These are phyloP conservation scores for Cyphomyrus discorhynchus DNA, from an alignment of 2,113 vertebrate species.

Conservation along the genomic window DNA sequence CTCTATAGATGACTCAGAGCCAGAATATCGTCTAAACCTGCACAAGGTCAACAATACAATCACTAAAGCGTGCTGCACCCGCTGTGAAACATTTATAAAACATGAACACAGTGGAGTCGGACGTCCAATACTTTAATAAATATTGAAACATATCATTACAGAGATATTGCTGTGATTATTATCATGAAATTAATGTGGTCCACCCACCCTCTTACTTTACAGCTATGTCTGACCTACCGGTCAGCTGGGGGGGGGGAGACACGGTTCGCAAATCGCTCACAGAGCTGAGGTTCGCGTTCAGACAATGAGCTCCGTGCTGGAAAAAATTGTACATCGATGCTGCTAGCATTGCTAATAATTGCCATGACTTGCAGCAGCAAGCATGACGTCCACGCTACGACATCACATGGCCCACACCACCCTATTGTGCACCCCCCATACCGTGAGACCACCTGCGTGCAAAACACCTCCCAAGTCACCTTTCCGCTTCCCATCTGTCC, in stretches of 20 bases:
- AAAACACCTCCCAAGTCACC: constrained; percentile 2
- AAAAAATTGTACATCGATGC: neutral
- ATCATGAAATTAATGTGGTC: neutral
- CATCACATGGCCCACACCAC: neutral
- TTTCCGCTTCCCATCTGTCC: constrained; percentile 20
- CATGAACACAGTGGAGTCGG: neutral
- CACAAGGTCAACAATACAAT: neutral
- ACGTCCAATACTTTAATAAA: neutral
- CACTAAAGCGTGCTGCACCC: neutral
- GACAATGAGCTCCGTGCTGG: neutral
- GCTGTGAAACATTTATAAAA: neutral
- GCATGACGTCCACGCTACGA: neutral
- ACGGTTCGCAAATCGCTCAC: neutral
- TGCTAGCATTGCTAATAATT: neutral
- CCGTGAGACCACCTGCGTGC: neutral
- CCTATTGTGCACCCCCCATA: neutral
- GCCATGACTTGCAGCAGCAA: neutral
- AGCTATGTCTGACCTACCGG: neutral
- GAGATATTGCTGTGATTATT: neutral
- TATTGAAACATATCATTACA: neutral
- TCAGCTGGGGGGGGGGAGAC: neutral
- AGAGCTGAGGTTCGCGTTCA: neutral
- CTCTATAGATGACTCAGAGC: neutral
- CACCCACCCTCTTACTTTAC: neutral
- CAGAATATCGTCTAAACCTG: neutral